Evolutionary conservation across 1,140 invertebrate genomes (phyloP), one percentile per base, ranked within the genome.

Genomic region (Zaprionus ornatus): DNA sequence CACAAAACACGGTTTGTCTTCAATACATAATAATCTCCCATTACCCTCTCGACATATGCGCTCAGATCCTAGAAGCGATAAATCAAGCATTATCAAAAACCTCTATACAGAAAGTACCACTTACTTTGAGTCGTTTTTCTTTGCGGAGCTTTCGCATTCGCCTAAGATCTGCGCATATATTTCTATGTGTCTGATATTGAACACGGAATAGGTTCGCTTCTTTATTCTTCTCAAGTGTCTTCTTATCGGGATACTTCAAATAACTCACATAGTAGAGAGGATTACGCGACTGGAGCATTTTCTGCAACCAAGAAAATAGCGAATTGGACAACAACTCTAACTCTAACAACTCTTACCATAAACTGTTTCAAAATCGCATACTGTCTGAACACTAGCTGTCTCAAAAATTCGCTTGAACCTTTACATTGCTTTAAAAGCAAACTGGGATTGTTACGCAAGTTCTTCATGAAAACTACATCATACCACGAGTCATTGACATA

Each of bases 1-100:
- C 91, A 92, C 91, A 92, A 91, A 6, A 92, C 82, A 4, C 91
- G 87, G 25, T 79, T 61, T 12, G 84, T 90, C 32, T 92, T 92
- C 1, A 79, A 29, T 2, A 87, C 79, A 35, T 91, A 83, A 69
- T 91, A 92, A 29, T 90, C 80, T 9, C 91, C 90, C 91, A 92
- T 92, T 0, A 90, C 56, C 21, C 80, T 71, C 63, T 92, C 91
- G 2, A 92, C 77, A n/a, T 84, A 91, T 7, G 68, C 55, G n/a
- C 63, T 9, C 1, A 75, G 70, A 6, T 15, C 32, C 67, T 64
- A 23, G 54, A 27, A 13, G 32, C 5, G 13, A 37, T 37, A 1
- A 13, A 27, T 23, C 13, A 13, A 0, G 37, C 12, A n/a, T 10
- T 9, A 27, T 19, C 10, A 23, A 23, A 27, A 48, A 13, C 35